Evolutionary conservation across 2,888 invertebrate genomes (phyloP), one percentile per base, ranked within the genome.

Genomic region (Exocentrus adspersus): DNA sequence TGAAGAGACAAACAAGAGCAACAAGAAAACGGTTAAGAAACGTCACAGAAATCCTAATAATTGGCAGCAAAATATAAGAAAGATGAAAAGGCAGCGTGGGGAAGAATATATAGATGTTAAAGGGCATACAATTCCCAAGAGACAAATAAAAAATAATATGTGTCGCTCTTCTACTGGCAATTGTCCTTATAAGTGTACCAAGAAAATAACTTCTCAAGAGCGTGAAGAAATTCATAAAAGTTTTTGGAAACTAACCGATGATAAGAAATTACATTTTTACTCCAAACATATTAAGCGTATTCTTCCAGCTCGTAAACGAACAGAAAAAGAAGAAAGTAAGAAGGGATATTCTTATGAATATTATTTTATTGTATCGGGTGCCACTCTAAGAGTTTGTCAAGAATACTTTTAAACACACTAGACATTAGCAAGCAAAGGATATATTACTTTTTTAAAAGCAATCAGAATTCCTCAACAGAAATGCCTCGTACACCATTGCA

Each of bases 211-310:
- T 10, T n/a, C 21, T 12, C 3, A 10, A 19, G 46, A 46, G 14
- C 10, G 21, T 2, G 46, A 46, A 10, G 46, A 46, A 24, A 21
- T 46, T n/a, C 10, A 46, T 46, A 46, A 20, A 46, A 12, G n/a
- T 12, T 46, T 46, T 24, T 46, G 46, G 21, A 21, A 2, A 19
- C 46, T 46, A 12, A 14, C 19, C 12, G 46, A 46, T 46, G 14
- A 46, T 12, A 21, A 14, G n/a, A 46, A 43, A 43, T 16, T 19
- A 4, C 43, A 46, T 20, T 46, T 46, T 20, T 46, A 46, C 24
- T 46, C 46, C n/a, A 46, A 46, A 24, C 21, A 46, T 12, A 24
- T 46, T 20, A 10, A 46, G 24, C 46, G 46, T n/a, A 24, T 21
- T n/a, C 12, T 24, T 21, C 12, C 20, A 21, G n/a, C n/a, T 7